phyloP scores from a whole-genome alignment of 1,140 invertebrate genomes.

The Aphis craccivora region DNA sequence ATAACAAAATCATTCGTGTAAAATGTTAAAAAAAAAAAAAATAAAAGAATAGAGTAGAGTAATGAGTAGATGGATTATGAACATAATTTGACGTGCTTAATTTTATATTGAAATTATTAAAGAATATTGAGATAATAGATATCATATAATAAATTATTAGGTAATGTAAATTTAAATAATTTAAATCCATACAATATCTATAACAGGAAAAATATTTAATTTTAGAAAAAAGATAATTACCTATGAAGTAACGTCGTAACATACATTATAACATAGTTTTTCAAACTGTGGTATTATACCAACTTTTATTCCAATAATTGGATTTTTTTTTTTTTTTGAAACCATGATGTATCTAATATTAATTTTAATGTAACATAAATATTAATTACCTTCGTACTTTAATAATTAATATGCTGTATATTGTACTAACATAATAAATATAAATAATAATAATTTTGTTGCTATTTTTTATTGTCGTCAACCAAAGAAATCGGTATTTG shows the following conservation, averaged over 20 bases:
- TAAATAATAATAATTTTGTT: not conserved
- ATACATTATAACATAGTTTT: not conserved
- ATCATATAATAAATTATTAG: not conserved
- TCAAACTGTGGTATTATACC: not conserved
- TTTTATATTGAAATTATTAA: too few relatives aligned
- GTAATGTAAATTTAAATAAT: not conserved
- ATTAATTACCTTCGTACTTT: not conserved
- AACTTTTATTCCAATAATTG: not conserved
- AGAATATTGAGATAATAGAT: not conserved
- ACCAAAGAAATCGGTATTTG: not conserved
- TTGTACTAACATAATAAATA: not conserved
- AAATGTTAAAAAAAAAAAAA: not conserved
- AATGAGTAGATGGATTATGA: not conserved
- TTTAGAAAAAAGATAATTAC: not conserved
- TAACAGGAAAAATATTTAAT: not conserved
- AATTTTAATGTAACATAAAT: not conserved
- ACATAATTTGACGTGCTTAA: not conserved
- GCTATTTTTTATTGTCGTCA: not conserved
- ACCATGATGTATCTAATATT: not conserved
- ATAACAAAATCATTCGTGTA: not conserved
- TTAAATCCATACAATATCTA: too few relatives aligned
- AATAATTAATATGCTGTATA: not conserved
- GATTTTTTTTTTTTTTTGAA: not conserved
- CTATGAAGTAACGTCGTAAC: not conserved
- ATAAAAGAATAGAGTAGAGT: too few relatives aligned